phyloP scores from a whole-genome alignment of 2,888 invertebrate genomes.

The Scotopteryx bipunctaria region DNA sequence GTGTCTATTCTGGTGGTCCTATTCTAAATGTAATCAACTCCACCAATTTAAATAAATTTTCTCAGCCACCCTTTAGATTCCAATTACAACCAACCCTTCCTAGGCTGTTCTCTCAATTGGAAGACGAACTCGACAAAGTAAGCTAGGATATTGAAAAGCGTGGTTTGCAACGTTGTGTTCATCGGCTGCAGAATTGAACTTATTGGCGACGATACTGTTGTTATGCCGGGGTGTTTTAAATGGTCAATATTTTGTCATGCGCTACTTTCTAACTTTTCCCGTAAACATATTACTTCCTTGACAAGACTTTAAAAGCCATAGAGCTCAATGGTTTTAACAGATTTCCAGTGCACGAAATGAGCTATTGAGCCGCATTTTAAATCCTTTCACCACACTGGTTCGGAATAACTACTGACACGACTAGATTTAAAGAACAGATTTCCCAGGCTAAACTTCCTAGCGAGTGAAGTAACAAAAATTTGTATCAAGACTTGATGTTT shows the following conservation, averaged over 20 bases:
- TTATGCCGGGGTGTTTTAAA: not conserved
- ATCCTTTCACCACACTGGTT: too few relatives aligned
- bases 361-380: too few relatives aligned
- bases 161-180: constrained; percentile 6
- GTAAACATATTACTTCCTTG: too few relatives aligned
- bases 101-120: not conserved
- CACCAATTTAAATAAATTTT: constrained; percentile 21
- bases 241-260: not conserved
- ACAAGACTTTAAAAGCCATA: too few relatives aligned
- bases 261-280: too few relatives aligned
- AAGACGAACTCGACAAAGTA: constrained; percentile 12
- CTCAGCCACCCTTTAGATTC: constrained; percentile 20
- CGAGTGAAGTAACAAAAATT: too few relatives aligned
- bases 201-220: constrained; percentile 5
- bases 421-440: too few relatives aligned
- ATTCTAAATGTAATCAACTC: constrained; percentile 15
- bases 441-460: too few relatives aligned
- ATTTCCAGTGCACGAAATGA: too few relatives aligned
- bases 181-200: constrained; percentile 5
- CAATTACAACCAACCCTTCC: constrained; percentile 5
- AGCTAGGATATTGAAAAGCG: constrained; percentile 5
- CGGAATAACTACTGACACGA: too few relatives aligned
- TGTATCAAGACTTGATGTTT: too few relatives aligned
- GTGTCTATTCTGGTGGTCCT: not conserved
- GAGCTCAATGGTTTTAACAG: too few relatives aligned